Base-by-base conservation (phyloP, 1,140 invertebrate genomes). In the Drosophila rufa region DNA sequence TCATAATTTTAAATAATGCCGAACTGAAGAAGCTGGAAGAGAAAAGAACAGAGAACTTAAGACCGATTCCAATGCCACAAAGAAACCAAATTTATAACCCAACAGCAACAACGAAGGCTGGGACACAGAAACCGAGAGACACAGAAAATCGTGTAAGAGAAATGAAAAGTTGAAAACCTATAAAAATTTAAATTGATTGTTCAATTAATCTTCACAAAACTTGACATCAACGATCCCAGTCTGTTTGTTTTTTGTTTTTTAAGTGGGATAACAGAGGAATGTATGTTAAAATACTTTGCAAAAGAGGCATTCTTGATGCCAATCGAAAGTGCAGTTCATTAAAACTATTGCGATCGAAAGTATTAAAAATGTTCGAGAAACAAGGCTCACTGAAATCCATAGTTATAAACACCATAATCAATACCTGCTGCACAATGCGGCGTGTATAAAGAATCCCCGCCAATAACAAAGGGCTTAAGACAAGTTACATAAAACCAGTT, bases 131-230 rank as follows among this genome's bases (percentile, higher is more conserved):
- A 33, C 61, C 38, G 46, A 48, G 38, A 75, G 36, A 73, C 61
- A 81, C 66, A 61, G 67, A 81, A 71, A 89, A 83, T 75, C 79
- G 78, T 89, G 81, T 90, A 85, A 82, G 78, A 70, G 81, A 90
- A 74, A 90, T 85, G 85, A 91, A 90, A 91, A 92, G 78, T 82
- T 79, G 75, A 87, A 91, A 92, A 87, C 85, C 85, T 86, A 92
- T 92, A 92, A 90, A 92, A 90, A 90, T 87, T 90, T 70, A 92
- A 92, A 92, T 92, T 92, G 90, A 92, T 92, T 90, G 90, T 90
- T 92, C 85, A 92, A 92, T 92, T 92, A 92, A 92, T 92, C 90
- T 92, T 92, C 66, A 84, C 73, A 92, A 73, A 87, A 83, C 80
- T 80, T 90, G 85, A 90, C 90, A 91, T 91, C 81, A 75, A 74